A percentile compares a stretch with the other conserved stretches of the same genome.
phyloP scores from a whole-genome alignment of 2,797 vertebrate genomes.

The Microctenopoma stevenorrisi region DNA sequence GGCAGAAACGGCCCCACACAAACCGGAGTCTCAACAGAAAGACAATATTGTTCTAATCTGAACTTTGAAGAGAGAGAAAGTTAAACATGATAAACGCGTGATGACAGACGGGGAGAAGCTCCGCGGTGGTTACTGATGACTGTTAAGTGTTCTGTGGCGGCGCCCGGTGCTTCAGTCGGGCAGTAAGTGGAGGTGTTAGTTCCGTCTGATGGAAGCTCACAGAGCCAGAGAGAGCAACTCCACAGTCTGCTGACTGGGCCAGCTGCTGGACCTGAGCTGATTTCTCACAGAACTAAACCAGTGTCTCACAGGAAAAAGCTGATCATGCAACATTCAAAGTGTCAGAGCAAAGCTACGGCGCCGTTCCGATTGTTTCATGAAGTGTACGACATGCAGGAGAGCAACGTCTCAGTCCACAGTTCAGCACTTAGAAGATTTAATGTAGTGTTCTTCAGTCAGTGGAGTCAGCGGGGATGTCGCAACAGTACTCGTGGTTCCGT shows the following conservation, averaged over 20 bases:
- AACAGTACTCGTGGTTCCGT: neutral
- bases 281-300: neutral
- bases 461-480: neutral
- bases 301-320: neutral
- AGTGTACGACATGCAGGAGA: neutral
- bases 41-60: neutral
- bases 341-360: neutral
- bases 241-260: neutral
- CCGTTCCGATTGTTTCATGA: neutral
- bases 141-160: no score
- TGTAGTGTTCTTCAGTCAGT: neutral
- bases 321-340: neutral
- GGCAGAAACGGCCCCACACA: slow-evolving; percentile 15
- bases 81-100: neutral
- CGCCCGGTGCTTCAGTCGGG: neutral
- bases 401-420: no score
- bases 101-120: neutral
- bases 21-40: neutral
- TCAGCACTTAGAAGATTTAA: neutral
- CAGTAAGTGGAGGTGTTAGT: neutral
- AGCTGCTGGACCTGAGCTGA: neutral
- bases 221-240: neutral
- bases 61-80: neutral
- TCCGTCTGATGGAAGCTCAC: neutral
- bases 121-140: no score